Evolutionary conservation across 2,888 invertebrate genomes (phyloP).

Genomic region (Buathra laborator): DNA sequence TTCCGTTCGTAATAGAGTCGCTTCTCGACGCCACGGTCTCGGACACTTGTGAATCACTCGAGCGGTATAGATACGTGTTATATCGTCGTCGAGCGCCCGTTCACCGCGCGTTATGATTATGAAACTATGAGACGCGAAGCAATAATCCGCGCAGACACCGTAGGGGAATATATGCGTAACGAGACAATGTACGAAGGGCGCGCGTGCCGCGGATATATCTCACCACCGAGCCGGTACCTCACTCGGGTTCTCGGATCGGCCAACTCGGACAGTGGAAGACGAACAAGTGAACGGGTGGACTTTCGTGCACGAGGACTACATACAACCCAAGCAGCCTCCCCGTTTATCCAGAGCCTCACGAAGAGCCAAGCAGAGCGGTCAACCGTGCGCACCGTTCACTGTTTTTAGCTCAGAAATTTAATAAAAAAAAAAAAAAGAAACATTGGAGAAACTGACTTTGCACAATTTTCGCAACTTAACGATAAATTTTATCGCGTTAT

Average conservation of each 20-base stretch:
- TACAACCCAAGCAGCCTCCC: conserved; percentile 49
- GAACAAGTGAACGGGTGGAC: conserved; percentile 79
- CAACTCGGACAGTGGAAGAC: conserved; percentile 78
- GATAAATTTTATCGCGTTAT: conserved; percentile 15
- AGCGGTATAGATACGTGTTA: conserved; percentile 16
- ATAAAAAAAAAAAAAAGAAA: conserved; percentile 20
- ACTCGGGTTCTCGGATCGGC: conserved; percentile 58
- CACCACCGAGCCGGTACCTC: conserved; percentile 12
- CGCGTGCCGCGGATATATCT: conserved; percentile 48
- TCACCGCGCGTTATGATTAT: conserved; percentile 30
- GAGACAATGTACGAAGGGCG: conserved; percentile 13
- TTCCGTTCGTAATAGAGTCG: conserved; percentile 7
- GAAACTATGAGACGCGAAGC: conserved; percentile 16
- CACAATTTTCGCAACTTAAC: conserved; percentile 25
- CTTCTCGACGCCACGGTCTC: conserved; percentile 35
- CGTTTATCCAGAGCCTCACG: conserved; percentile 38
- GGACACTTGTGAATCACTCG: conserved; percentile 58
- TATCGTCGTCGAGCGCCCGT: neutral
- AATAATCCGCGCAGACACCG: neutral
- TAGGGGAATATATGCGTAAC: neutral
- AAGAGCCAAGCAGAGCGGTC: conserved; percentile 45
- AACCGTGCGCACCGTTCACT: conserved; percentile 37
- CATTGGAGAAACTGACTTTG: conserved; percentile 50
- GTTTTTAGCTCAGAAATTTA: conserved; percentile 1
- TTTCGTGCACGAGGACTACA: conserved; percentile 61